These are phyloP conservation scores for Callipepla squamata DNA, from an alignment of 2,113 vertebrate species.

Conservation along the genomic window DNA sequence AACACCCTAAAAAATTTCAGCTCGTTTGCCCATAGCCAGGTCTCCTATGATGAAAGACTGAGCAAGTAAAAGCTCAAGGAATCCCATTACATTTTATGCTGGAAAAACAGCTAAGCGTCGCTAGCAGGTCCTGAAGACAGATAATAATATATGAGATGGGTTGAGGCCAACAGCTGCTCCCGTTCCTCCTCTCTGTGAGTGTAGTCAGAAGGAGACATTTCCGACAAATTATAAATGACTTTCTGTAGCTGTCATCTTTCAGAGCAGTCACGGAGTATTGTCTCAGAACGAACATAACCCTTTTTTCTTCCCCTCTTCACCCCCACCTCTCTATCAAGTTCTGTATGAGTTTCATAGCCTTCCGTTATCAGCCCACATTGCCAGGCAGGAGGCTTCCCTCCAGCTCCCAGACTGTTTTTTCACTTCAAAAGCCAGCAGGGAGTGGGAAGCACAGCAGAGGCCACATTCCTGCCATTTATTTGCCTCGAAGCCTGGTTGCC, in stretches of 20 bases:
- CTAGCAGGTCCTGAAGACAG: neutral
- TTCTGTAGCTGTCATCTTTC: neutral
- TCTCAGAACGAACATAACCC: neutral
- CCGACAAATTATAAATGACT: neutral
- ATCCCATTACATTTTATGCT: neutral
- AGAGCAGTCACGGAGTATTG: neutral
- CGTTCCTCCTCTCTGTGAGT: neutral
- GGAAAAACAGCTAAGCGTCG: neutral
- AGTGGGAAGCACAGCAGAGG: neutral
- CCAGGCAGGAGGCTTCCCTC: neutral
- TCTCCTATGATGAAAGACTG: neutral
- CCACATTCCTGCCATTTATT: neutral
- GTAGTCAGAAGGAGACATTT: neutral
- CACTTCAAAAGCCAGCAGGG: neutral
- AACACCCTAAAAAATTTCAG: neutral
- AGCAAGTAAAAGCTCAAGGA: neutral
- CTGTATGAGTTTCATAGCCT: neutral
- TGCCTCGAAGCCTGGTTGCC: neutral
- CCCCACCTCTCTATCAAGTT: neutral
- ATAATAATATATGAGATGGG: neutral
- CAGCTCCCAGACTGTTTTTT: neutral
- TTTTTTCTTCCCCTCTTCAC: neutral
- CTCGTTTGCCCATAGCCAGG: rapidly evolving
- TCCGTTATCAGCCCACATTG: neutral
- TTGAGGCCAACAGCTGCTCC: slow-evolving; percentile 5